Evolutionary conservation across 2,797 vertebrate species (phyloP), one percentile per base, ranked within the genome.

Genomic region (Chromobotia macracanthus): DNA sequence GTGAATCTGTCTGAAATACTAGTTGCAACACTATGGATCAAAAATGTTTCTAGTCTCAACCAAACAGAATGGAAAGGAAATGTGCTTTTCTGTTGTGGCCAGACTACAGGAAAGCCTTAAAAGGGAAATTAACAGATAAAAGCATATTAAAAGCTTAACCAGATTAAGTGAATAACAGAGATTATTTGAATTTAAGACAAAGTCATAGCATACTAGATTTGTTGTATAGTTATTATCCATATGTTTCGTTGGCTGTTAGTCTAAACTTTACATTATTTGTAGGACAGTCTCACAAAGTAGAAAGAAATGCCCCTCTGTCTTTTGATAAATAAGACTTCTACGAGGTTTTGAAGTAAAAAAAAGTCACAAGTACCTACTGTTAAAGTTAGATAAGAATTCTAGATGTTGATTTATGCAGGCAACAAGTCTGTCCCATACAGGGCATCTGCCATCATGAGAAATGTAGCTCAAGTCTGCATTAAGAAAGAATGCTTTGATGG

Each of bases 401-500:
- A 72, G 51, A 66, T 31, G 23, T 77, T 77, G 75, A 48, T 51
- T 41, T 77, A 23, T 55, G 41, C 13, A 23, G 8, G 13, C 23
- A 51, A 53, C 1, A 6, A 38, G 48, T 61, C 31, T n/a, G 19
- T 35, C 76, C 55, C 56, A n/a, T 31, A n/a, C n/a, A 51, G 48
- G 50, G 66, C 58, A 76, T 69, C 69, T 81, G 69, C 50, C 64
- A 56, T 82, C 63, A 80, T 44, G 21, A 84, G 82, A 84, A 73
- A 53, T 69, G 75, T 56, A 70, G 68, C 75, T 88, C 35, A 78
- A 81, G 81, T 58, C 28, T 73, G 75, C 77, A 82, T 86, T 88
- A 77, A 69, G 71, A 70, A 87, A 83, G 84, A 87, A 86, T 89
- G 86, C 74, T 87, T 88, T 87, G 80, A 88, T 83, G 81, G 82